A percentile compares a stretch with the other conserved stretches of the same genome.
phyloP scores from a whole-genome alignment of 2,113 vertebrate species.

The Danionella cerebrum region DNA sequence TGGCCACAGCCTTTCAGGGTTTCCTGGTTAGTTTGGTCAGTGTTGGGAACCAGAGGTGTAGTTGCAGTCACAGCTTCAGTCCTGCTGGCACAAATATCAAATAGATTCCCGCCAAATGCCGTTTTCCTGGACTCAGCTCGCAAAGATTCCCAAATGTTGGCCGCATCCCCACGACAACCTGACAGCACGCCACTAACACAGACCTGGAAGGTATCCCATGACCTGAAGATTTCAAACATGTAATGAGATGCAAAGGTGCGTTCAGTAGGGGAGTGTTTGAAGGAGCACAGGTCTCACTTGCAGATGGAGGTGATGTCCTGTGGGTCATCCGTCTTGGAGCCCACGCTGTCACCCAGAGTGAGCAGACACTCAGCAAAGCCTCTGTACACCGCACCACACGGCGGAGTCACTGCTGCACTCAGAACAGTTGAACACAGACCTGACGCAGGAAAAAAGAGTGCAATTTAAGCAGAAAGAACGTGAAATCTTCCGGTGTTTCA shows the following conservation, averaged over 20 bases:
- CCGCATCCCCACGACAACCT: conserved; percentile 77
- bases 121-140: conserved; percentile 80
- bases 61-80: conserved; percentile 52
- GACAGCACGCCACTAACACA: conserved; percentile 77
- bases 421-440: conserved; percentile 43
- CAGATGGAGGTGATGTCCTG: conserved; percentile 83
- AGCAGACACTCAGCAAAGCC: conserved; percentile 88
- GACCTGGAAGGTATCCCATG: conserved; percentile 85
- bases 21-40: conserved; percentile 78
- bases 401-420: conserved; percentile 53
- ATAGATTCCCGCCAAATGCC: conserved; percentile 83
- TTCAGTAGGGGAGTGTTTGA: neutral
- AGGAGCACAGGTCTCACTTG: conserved; percentile 69
- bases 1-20: conserved; percentile 65
- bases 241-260: neutral
- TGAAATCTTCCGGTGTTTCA: no score
- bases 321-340: conserved; percentile 51
- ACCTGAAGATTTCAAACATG: conserved; percentile 59
- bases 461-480: no score
- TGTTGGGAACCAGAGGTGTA: conserved; percentile 43
- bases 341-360: conserved; percentile 83
- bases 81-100: conserved; percentile 74
- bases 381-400: conserved; percentile 85
- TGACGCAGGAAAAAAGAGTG: conserved; percentile 19
- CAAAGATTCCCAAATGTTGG: conserved; percentile 85